Evolutionary conservation across 2,888 invertebrate species (phyloP), one percentile per base, ranked within the genome.

Genomic region (Spialia ferax): DNA sequence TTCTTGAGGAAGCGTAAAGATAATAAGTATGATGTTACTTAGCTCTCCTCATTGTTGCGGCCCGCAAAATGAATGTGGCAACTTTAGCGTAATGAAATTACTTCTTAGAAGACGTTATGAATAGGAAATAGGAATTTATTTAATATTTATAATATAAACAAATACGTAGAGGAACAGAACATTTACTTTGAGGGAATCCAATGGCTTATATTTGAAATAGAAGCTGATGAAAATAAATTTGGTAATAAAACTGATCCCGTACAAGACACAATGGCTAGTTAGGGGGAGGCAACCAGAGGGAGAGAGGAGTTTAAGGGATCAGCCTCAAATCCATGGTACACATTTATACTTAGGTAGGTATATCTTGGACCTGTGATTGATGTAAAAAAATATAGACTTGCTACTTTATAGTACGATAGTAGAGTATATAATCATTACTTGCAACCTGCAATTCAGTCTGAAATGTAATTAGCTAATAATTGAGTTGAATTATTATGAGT

Each of bases 221-320:
- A 29, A 50, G 32, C 52, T 63, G 55, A 61, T 67, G 61, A 67
- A 67, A 67, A 67, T 67, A 67, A 67, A 67, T 67, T 67, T 35
- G 67, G 67, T 67, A 61, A 67, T 67, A 67, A 61, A 67, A 67
- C 26, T 67, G 61, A 67, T 67, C 61, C 67, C 45, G 23, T 35
- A 61, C 67, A 67, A 61, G 67, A 55, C 67, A 55, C 67, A 61
- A 61, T 55, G 67, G 61, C 55, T 63, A 63, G 61, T 67, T 55
- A 60, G 54, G 54, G 45, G 54, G 54, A 60, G 59, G 42, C 52
- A 45, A 61, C 48, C 55, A 61, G 45, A 22, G 60, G 54, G 54
- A 15, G 22, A 57, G 45, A 15, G 55, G 67, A 45, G 38, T 54
- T 66, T 66, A 66, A 61, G 35, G 67, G 60, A 67, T 67, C 60